These are phyloP conservation scores for Melanotaenia pygmaea DNA, from an alignment of 2,797 vertebrate genomes.

Conservation along the genomic window DNA sequence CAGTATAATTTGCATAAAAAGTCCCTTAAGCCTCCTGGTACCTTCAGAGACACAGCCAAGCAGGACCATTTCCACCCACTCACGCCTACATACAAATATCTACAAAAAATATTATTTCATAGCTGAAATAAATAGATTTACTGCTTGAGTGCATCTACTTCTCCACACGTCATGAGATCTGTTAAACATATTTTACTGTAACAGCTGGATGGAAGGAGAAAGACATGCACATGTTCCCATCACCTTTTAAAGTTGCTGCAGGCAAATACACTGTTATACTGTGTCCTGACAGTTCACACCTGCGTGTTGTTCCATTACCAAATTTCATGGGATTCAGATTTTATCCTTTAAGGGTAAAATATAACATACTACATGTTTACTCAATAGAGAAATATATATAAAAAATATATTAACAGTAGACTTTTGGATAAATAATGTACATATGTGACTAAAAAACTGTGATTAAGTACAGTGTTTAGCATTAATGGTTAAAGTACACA, in stretches of 20 bases:
- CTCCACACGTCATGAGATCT: not conserved
- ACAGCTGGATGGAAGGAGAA: not conserved
- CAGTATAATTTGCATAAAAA: not conserved
- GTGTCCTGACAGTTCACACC: not conserved
- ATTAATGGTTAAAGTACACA: too few relatives aligned
- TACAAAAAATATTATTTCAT: not conserved
- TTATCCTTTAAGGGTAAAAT: too few relatives aligned
- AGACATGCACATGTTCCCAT: too few relatives aligned
- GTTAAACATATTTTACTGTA: not conserved
- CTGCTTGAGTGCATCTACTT: constrained; percentile 1
- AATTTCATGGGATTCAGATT: too few relatives aligned
- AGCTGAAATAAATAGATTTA: not conserved
- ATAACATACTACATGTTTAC: too few relatives aligned
- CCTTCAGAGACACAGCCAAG: constrained; percentile 1
- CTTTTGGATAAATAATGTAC: too few relatives aligned
- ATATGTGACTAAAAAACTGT: too few relatives aligned
- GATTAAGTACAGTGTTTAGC: too few relatives aligned
- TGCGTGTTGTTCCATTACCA: not conserved
- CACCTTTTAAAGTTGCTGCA: not conserved
- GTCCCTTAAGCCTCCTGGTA: not conserved
- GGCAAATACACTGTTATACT: not conserved
- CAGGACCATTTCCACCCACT: not conserved
- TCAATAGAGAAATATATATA: too few relatives aligned
- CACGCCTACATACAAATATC: not conserved
- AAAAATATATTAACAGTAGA: too few relatives aligned